Percentiles rank a stretch among this genome's conserved stretches.
These are phyloP conservation scores for Avahi laniger DNA, from an alignment of 2,797 vertebrate genomes.

Conservation along the genomic window DNA sequence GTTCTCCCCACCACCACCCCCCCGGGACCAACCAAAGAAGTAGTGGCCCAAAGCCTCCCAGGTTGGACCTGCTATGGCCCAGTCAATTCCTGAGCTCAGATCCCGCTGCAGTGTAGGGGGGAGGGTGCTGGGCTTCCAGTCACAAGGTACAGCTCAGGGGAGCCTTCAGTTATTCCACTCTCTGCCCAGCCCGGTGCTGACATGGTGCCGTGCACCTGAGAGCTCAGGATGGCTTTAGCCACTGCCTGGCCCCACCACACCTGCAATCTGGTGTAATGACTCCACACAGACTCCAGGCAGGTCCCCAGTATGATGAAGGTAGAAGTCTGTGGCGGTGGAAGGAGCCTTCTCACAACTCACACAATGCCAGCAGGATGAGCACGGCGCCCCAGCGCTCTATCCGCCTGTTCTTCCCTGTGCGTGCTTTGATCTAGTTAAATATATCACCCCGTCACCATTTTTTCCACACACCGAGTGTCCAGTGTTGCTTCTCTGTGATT, in stretches of 20 bases:
- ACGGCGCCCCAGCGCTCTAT: neutral
- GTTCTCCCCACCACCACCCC: neutral
- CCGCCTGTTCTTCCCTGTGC: too few relatives aligned
- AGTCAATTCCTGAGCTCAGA: neutral
- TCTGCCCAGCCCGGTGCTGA: neutral
- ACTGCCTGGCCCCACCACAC: too few relatives aligned
- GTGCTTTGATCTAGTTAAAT: neutral
- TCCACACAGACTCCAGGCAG: neutral
- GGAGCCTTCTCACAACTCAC: too few relatives aligned
- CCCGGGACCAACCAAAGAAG: too few relatives aligned
- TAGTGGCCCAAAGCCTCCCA: too few relatives aligned
- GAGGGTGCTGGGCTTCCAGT: neutral
- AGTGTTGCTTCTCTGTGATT: neutral
- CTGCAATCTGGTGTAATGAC: neutral
- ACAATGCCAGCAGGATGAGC: neutral
- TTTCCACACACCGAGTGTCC: neutral
- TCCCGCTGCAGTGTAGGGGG: neutral
- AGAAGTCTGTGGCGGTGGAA: neutral
- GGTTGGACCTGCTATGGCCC: neutral
- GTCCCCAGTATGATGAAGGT: neutral
- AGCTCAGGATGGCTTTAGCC: neutral
- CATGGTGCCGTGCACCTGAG: fast-evolving
- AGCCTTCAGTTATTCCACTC: neutral
- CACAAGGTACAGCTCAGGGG: neutral
- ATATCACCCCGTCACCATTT: neutral